A percentile compares a stretch with the other conserved stretches of the same genome.
phyloP scores from a whole-genome alignment of 2,797 vertebrate species.

The Gymnothorax reevesii region DNA sequence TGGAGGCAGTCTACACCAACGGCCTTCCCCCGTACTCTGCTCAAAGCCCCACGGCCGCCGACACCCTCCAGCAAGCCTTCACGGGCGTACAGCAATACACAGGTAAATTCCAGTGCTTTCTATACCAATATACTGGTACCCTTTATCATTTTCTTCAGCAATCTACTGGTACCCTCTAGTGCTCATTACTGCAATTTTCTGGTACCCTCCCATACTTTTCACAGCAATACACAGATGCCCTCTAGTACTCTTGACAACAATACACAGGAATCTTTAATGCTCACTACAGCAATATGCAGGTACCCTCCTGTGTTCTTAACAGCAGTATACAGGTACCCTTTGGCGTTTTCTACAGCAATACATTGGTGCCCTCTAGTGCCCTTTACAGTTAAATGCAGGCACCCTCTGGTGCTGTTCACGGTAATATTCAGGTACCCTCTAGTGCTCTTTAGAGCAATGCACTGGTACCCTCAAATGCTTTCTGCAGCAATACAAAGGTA shows the following conservation, averaged over 20 bases:
- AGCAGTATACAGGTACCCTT: no score
- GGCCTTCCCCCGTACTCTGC: conserved; percentile 93
- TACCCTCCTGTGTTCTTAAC: neutral
- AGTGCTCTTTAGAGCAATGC: neutral
- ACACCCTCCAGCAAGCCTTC: conserved; percentile 94
- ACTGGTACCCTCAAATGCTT: neutral
- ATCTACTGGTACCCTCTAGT: neutral
- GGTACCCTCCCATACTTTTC: neutral
- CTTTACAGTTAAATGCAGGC: neutral
- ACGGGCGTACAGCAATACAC: conserved; percentile 96
- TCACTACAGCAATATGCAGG: neutral
- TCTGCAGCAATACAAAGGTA: neutral
- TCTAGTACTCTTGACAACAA: neutral
- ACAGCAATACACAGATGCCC: neutral
- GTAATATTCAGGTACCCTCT: neutral
- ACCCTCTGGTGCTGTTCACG: neutral
- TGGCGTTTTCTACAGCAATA: conserved; percentile 82
- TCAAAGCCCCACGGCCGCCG: conserved; percentile 91
- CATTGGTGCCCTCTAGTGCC: conserved; percentile 75
- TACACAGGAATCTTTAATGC: neutral
- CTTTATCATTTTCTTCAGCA: neutral
- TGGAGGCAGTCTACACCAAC: conserved; percentile 94
- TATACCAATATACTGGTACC: conserved; percentile 1
- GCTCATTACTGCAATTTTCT: no score
- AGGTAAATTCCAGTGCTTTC: conserved; percentile 67